phyloP scores from a whole-genome alignment of 1,140 invertebrate genomes.

The Sinonovacula constricta region DNA sequence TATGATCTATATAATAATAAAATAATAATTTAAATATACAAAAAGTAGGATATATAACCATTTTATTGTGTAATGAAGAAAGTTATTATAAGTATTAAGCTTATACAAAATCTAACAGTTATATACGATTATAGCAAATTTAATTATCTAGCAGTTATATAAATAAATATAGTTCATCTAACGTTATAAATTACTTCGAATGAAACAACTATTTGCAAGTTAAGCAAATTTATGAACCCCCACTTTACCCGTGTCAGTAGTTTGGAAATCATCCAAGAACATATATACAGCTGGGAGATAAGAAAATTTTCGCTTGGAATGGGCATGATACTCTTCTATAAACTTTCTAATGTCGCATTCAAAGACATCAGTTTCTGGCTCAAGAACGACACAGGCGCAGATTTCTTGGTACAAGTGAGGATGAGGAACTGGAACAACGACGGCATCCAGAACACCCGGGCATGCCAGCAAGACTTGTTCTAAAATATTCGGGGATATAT shows the following conservation, averaged over 20 bases:
- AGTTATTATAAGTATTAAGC: too few relatives aligned
- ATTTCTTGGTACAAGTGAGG: constrained; percentile 13
- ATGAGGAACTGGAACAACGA: constrained; percentile 40
- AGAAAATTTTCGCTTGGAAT: not conserved
- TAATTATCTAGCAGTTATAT: too few relatives aligned
- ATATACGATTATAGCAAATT: too few relatives aligned
- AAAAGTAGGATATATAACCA: too few relatives aligned
- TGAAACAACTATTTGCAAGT: not conserved
- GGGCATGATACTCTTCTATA: not conserved
- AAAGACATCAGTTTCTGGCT: not conserved
- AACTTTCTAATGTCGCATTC: not conserved
- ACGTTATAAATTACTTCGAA: too few relatives aligned
- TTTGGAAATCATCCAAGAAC: constrained; percentile 14
- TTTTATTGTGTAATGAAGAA: too few relatives aligned
- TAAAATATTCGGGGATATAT: constrained; percentile 28
- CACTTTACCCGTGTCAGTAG: constrained; percentile 9
- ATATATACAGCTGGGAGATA: constrained; percentile 13
- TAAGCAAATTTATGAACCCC: not conserved
- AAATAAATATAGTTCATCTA: too few relatives aligned
- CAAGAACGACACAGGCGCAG: constrained; percentile 6
- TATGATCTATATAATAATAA: too few relatives aligned
- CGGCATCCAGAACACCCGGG: constrained; percentile 10
- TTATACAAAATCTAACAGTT: too few relatives aligned
- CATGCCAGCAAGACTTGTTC: constrained; percentile 13
- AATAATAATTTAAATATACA: too few relatives aligned